These are phyloP conservation scores for Chloebia gouldiae DNA, from an alignment of 2,113 vertebrate species.

Conservation along the genomic window DNA sequence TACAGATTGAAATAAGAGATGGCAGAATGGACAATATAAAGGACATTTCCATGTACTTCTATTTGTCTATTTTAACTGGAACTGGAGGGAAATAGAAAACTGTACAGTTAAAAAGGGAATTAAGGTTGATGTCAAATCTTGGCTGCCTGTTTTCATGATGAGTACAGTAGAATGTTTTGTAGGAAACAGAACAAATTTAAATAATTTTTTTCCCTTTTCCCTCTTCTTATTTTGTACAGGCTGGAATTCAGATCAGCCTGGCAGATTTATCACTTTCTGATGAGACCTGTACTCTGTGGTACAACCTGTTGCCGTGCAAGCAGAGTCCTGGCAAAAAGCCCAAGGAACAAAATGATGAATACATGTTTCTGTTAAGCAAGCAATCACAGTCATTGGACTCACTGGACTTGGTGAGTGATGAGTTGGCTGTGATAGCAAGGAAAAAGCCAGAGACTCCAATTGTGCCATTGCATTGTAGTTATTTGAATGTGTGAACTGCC, in stretches of 20 bases:
- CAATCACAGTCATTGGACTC: neutral
- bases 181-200: neutral
- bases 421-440: neutral
- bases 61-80: neutral
- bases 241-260: conserved; percentile 79
- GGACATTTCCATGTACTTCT: neutral
- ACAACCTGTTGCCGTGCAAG: conserved; percentile 77
- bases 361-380: conserved; percentile 32
- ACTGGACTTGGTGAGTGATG: conserved; percentile 74
- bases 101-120: neutral
- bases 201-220: neutral
- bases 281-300: conserved; percentile 75
- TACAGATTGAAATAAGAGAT: neutral
- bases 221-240: conserved; percentile 53
- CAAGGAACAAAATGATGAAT: conserved; percentile 55
- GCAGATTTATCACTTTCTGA: conserved; percentile 70
- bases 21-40: neutral
- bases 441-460: neutral
- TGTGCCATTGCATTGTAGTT: neutral
- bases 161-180: neutral
- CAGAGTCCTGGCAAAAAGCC: conserved; percentile 42
- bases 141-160: neutral
- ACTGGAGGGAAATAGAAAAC: neutral
- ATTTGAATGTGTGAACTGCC: neutral
- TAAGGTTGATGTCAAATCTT: neutral